Evolutionary conservation across 1,140 invertebrate species (phyloP).

Genomic region (Drosophila hydei): DNA sequence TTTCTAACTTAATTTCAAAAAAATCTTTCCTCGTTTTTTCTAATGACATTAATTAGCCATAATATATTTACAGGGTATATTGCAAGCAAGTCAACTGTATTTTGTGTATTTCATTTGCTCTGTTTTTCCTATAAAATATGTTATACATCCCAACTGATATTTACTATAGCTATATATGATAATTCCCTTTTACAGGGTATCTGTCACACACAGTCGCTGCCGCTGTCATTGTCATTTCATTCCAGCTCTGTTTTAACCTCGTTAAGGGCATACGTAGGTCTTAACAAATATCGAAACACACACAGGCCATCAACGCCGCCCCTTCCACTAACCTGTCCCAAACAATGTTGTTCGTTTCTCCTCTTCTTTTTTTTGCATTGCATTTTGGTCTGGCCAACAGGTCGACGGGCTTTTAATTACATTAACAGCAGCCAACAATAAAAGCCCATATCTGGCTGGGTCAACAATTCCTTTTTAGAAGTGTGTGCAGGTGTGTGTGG

Average conservation of each 20-base stretch:
- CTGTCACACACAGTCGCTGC: not conserved
- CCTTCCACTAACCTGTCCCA: not conserved
- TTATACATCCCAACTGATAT: too few species aligned
- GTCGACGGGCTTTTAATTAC: constrained; percentile 54
- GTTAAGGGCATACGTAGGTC: constrained; percentile 21
- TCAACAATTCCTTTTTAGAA: constrained; percentile 25
- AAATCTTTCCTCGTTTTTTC: too few species aligned
- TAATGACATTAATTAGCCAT: too few species aligned
- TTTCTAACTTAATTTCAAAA: too few species aligned
- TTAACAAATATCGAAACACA: not conserved
- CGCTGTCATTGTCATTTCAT: not conserved
- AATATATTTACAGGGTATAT: too few species aligned
- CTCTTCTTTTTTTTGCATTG: constrained; percentile 1
- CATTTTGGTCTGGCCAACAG: constrained; percentile 37
- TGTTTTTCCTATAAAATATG: too few species aligned
- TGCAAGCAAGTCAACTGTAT: too few species aligned
- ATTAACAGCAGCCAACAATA: constrained; percentile 50
- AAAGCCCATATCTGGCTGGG: constrained; percentile 19
- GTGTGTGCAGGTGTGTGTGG: too few species aligned
- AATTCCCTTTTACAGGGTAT: constrained; percentile 31
- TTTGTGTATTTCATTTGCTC: too few species aligned
- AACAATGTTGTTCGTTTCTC: not conserved
- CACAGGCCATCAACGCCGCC: not conserved
- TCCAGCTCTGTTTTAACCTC: constrained; percentile 37
- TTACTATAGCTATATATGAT: too few species aligned